Evolutionary conservation across 1,140 invertebrate genomes (phyloP), one percentile per base, ranked within the genome.

Genomic region (Whitmania pigra): DNA sequence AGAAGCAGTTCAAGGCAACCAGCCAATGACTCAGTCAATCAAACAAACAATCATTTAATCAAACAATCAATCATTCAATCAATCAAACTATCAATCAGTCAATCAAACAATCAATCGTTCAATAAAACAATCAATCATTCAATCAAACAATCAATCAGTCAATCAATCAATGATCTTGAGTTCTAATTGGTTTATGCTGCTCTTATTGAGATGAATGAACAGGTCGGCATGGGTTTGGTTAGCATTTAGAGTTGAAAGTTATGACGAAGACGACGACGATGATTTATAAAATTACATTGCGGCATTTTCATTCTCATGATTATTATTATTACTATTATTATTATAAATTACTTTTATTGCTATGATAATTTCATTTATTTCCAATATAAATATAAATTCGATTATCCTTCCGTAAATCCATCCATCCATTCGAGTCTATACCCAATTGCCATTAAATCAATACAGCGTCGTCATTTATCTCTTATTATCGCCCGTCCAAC

Each of bases 321-420:
- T 63, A 63, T 57, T 57, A 57, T 57, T 57, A 25, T 57, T 57
- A 25, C 9, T 57, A 25, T 57, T 57, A 25, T 57, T 57, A 25
- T 57, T 57, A 25, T 57, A 4, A 3, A 36, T 36, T 36, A 36
- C 2, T 36, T 36, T 6, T 36, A 36, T 36, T 36, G 31, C 2
- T 36, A 6, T 36, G 31, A 36, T 36, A 36, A 2, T 36, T 36
- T 36, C 31, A 36, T 36, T 36, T 36, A 6, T 36, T 3, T 36
- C 6, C 31, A 36, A 36, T 36, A n/a, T n/a, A n/a, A n/a, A n/a
- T n/a, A n/a, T n/a, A n/a, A n/a, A n/a, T n/a, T n/a, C n/a, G n/a
- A n/a, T n/a, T n/a, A n/a, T n/a, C n/a, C n/a, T n/a, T n/a, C 31
- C 31, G 6, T 6, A 36, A 36, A 36, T 36, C 31, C 31, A 36